Base-by-base conservation (phyloP, 2,797 vertebrate species). In the Phylloscopus collybita region DNA sequence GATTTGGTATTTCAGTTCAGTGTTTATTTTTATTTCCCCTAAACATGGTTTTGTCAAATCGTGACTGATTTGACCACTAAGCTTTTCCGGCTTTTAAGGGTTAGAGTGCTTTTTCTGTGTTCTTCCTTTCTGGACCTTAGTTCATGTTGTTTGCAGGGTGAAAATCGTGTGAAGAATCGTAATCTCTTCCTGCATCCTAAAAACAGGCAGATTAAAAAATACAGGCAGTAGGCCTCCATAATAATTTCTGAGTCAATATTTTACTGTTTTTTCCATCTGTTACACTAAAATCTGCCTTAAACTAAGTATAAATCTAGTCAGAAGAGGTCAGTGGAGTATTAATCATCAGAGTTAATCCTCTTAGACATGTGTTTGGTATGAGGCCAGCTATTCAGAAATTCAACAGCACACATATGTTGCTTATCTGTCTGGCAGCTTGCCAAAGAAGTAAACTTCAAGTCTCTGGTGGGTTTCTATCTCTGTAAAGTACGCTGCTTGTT, bases 231-330 rank as follows among this genome's bases (percentile, higher is more conserved):
- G 81, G 30, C 60, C n/a, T 72, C 30, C 10, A 18, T 90, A 56
- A 34, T 91, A 89, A 89, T 88, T 90, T 93, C 49, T 90, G 44
- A 79, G 80, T 92, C 93, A 94, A 88, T 92, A 92, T 88, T 96
- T 91, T 88, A 90, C 54, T 79, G 27, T 16, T 88, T 93, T 95
- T 92, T 81, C 70, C 80, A 90, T 96, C 79, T 94, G 59, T 88
- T 94, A 66, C 18, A 7, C 71, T 84, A 75, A 95, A 92, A 90
- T 94, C 85, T 90, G 85, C 76, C 29, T 88, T 93, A 91, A 90
- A 90, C 38, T 78, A 51, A 61, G 21, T 56, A 10, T 82, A 86
- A 84, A 91, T 94, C 83, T 81, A 94, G 59, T 79, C 71, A 91
- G 93, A 89, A 82, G 84, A 80, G 84, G 79, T 94, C 92, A 95